phyloP scores from a whole-genome alignment of 37 sponge, comb jelly and placozoan genomes.

The Diacarnus erythraeanus region DNA sequence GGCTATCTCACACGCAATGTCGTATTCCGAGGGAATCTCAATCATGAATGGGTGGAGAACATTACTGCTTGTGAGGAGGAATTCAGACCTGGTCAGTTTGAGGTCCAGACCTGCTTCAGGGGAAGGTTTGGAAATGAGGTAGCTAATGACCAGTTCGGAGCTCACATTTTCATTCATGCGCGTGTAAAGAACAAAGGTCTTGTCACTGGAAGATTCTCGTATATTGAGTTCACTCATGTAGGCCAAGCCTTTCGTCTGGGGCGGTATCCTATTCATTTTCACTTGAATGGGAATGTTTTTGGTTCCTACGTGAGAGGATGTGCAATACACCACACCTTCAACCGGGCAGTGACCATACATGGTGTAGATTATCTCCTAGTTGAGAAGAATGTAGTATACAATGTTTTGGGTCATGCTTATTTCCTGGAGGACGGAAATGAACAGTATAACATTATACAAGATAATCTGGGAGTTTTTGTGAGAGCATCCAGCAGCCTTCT shows the following conservation, averaged over 20 bases:
- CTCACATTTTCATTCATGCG: conserved; percentile 93
- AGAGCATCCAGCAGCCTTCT: conserved; percentile 83
- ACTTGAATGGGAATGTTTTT: conserved; percentile 87
- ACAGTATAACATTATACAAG: conserved; percentile 76
- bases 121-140: conserved; percentile 86
- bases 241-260: conserved; percentile 97
- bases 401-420: conserved; percentile 88
- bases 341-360: conserved; percentile 93
- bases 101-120: conserved; percentile 90
- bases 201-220: conserved; percentile 76
- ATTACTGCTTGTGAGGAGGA: conserved; percentile 72
- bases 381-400: conserved; percentile 92
- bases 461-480: conserved; percentile 91
- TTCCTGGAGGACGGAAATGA: conserved; percentile 96
- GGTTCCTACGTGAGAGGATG: conserved; percentile 93
- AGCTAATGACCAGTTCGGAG: conserved; percentile 90
- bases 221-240: conserved; percentile 89
- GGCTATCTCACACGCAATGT: conserved; percentile 91
- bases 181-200: conserved; percentile 36
- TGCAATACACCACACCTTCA: conserved; percentile 91
- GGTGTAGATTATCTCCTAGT: conserved; percentile 91
- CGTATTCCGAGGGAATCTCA: conserved; percentile 74
- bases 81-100: conserved; percentile 88
- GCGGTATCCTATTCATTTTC: conserved; percentile 96
- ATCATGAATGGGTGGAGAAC: conserved; percentile 56